Base-by-base conservation (phyloP, 2,888 invertebrate genomes). In the Portevinia maculata region DNA sequence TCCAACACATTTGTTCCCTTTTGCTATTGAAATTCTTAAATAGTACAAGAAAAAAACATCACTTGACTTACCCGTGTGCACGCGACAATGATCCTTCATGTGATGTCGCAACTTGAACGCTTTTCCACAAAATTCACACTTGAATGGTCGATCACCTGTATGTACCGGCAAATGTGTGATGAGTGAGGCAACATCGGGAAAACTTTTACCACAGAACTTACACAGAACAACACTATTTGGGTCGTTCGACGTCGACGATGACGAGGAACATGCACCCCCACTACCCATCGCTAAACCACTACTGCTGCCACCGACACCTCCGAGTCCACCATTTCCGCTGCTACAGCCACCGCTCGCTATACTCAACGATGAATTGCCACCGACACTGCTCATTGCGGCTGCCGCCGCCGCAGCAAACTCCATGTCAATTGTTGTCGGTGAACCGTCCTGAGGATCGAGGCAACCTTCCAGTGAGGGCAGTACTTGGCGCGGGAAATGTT, bases 51-150 rank as follows among this genome's bases (percentile, higher is more conserved):
- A 37, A 39, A 11, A 15, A 57, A 50, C 9, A n/a, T 21, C 34
- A 34, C 28, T 17, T 11, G n/a, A 90, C 93, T 92, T 91, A 93
- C 93, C 97, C 87, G 97, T 97, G 91, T 97, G 97, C 85, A 97
- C 97, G 88, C 97, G 94, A 92, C 96, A 97, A 90, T 97, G 97
- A 92, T 97, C 97, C 92, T 97, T 97, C 97, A 97, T 97, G 92
- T 97, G 97, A 91, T 97, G 97, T 84, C 97, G 93, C 89, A 97
- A 92, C 91, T 97, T 97, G 93, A 97, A 97, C 87, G 97, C 97
- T 92, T 97, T 97, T 85, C 97, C 97, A 91, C 97, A 97, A 92
- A 96, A 97, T 91, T 97, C 97, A 92, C 97, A 97, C 92, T 96
- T 97, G 92, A 97, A 97, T 76, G 97, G 97, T 88, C 97, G 92